Evolutionary conservation across 2,113 vertebrate species (phyloP).

Genomic region (Gymnogyps californianus): DNA sequence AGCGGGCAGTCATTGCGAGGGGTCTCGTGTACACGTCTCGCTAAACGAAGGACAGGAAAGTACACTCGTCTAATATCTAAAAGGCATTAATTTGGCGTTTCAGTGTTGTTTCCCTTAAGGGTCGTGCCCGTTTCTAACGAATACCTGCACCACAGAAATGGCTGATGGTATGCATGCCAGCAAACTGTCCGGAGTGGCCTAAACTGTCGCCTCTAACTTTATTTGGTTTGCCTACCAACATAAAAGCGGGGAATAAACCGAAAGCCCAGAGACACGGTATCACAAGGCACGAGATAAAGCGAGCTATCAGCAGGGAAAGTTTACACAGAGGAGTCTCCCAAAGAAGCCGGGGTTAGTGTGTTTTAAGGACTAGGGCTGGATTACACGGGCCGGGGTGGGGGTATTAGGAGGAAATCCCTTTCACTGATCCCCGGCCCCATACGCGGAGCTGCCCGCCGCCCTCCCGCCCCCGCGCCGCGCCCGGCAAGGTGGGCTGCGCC

Average conservation of each 20-base stretch:
- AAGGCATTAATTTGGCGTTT: not conserved
- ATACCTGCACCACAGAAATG: not conserved
- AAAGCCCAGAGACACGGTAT: not conserved
- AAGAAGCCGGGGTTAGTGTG: not conserved
- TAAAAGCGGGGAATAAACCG: not conserved
- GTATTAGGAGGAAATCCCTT: conserved; percentile 39
- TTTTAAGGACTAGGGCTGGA: conserved; percentile 22
- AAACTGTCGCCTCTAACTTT: not conserved
- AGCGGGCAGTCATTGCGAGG: not conserved
- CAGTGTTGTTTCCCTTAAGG: not conserved
- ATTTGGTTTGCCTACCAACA: not conserved
- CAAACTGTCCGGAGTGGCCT: not conserved
- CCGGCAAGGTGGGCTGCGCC: not conserved
- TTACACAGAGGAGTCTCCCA: not conserved
- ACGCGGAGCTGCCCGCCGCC: not conserved
- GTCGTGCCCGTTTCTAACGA: not conserved
- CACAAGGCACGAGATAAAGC: not conserved
- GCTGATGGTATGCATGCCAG: not conserved
- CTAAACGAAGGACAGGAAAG: not conserved
- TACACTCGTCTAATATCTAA: not conserved
- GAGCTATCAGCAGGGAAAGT: conserved; percentile 32
- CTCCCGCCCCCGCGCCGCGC: not conserved
- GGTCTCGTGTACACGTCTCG: not conserved
- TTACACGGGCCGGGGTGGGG: not conserved
- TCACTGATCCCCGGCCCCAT: not conserved